Evolutionary conservation across 2,797 vertebrate genomes (phyloP).

Genomic region (Rhinoraja longicauda): DNA sequence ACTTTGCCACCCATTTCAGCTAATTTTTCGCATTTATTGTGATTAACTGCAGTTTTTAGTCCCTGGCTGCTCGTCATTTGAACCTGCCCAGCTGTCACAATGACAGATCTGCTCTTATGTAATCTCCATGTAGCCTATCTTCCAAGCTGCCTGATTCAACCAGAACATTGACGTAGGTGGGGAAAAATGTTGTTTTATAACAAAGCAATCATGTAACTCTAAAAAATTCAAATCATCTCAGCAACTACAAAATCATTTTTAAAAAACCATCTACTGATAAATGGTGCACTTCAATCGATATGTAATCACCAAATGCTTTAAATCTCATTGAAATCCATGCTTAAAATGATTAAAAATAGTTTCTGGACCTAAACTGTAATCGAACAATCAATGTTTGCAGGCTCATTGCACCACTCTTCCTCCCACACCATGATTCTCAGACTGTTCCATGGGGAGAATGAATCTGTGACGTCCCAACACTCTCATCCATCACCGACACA

Average conservation of each 20-base stretch:
- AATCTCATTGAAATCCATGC: not conserved
- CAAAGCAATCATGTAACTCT: not conserved
- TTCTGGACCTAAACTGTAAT: no score
- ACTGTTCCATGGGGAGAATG: not conserved
- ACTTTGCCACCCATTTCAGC: not conserved
- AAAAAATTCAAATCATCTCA: not conserved
- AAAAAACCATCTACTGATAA: conserved; percentile 1
- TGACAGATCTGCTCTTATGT: not conserved
- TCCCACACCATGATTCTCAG: not conserved
- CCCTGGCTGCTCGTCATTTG: not conserved
- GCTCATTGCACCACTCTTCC: not conserved
- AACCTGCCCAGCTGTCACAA: not conserved
- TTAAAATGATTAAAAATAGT: no score
- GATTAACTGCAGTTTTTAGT: no score
- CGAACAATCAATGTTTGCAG: not conserved
- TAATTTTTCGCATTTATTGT: not conserved
- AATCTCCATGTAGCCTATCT: not conserved
- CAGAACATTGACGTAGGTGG: not conserved
- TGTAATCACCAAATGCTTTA: not conserved
- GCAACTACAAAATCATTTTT: not conserved
- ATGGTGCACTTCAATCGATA: conserved; percentile 8
- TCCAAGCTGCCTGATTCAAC: not conserved
- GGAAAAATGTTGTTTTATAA: not conserved
- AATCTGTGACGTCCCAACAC: not conserved
- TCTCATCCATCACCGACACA: no score